Base-by-base conservation (phyloP, 2,888 invertebrate species). In the Eristalis intricaria region DNA sequence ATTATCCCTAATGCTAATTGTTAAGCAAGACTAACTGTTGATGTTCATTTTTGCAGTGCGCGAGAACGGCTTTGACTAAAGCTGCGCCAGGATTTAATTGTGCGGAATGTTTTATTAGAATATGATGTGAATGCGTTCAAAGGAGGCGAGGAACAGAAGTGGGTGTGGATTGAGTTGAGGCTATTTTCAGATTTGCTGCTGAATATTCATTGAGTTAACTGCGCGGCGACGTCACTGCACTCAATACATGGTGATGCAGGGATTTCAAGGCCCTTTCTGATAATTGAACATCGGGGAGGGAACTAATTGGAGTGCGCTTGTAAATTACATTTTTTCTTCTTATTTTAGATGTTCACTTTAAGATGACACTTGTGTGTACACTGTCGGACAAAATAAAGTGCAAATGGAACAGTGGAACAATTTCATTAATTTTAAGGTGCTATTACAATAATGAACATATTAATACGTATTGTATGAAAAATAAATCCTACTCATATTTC, bases 1-100 rank as follows among this genome's bases (percentile, higher is more conserved):
- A 79, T 87, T 75, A 50, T 80, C 71, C 70, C 69, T 68, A 83
- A 73, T 73, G 84, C 80, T 84, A 87, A 87, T 83, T 79, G 78
- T 78, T 87, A 50, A 74, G 68, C 68, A 60, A 64, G 61, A 70
- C 29, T 64, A 61, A 73, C 68, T 69, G 77, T 69, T 69, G 61
- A 50, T 78, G 74, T 65, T 58, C 50, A 22, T 68, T 70, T n/a
- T 60, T 65, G 43, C 60, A 63, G n/a, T 71, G 32, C 15, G 63
- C 11, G 43, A 38, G 38, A 13, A 60, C 26, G 13, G 19, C 4
- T 13, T 4, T 56, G 32, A 26, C 19, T 50, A 8, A 19, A 26
- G 60, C 23, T 26, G 23, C 26, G 58, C 58, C 70, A 35, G 58
- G 61, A 26, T 43, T 83, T 82, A 86, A 86, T 83, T 79, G 86